phyloP scores from a whole-genome alignment of 2,888 invertebrate genomes.

The Leucophenga maculata region DNA sequence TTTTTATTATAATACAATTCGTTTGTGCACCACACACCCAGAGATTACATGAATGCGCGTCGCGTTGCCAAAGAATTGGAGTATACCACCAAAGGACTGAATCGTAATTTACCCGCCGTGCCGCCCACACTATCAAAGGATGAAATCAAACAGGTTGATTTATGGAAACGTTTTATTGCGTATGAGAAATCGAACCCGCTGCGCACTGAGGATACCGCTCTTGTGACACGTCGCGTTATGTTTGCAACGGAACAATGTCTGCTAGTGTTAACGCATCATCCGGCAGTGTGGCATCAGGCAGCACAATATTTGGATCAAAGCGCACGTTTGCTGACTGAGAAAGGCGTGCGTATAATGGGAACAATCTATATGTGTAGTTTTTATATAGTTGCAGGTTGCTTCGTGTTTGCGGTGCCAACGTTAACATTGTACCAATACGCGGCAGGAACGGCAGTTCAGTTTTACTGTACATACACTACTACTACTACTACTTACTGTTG shows the following conservation, averaged over 20 bases:
- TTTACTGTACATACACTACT: constrained; percentile 4
- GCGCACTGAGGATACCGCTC: constrained; percentile 94
- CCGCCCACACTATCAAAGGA: constrained; percentile 94
- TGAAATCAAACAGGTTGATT: constrained; percentile 94
- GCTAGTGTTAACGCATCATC: constrained; percentile 96
- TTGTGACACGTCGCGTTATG: constrained; percentile 95
- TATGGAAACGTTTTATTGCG: constrained; percentile 98
- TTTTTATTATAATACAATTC: background rate
- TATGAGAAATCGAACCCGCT: constrained; percentile 98
- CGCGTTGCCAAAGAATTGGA: constrained; percentile 97
- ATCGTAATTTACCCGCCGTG: constrained; percentile 94
- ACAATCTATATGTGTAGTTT: background rate
- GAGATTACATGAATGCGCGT: constrained; percentile 98
- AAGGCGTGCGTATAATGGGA: constrained; percentile 82
- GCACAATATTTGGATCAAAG: constrained; percentile 97
- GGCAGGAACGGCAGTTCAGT: constrained; percentile 11
- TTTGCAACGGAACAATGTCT: constrained; percentile 99
- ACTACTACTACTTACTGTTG: background rate
- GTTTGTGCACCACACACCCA: constrained; percentile 48
- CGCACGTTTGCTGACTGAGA: constrained; percentile 93
- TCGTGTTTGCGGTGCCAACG: background rate
- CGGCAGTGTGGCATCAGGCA: constrained; percentile 99
- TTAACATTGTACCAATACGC: background rate
- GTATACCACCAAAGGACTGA: constrained; percentile 93
- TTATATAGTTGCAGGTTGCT: background rate